Conservation (phyloP, 2,113 vertebrate genomes). For the Zosterops borbonicus region DNA sequence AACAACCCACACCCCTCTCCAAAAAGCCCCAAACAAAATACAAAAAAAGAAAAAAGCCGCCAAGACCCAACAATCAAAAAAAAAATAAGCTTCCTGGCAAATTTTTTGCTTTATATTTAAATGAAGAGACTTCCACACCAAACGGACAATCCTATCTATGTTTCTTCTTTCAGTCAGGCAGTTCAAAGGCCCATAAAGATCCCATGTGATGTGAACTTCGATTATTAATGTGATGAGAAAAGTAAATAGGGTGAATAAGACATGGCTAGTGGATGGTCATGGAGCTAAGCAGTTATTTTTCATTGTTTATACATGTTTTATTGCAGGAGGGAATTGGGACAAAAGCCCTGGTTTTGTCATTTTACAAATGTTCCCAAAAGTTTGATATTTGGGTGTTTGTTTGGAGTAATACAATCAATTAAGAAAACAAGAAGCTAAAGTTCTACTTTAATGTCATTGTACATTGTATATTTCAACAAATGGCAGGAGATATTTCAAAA, state of each 20-base stretch:
- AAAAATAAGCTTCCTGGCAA: accelerated
- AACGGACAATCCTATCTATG: background rate
- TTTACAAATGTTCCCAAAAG: background rate
- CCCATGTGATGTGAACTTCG: background rate
- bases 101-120: background rate
- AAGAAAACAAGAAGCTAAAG: background rate
- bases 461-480: background rate
- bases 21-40: accelerated
- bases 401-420: background rate
- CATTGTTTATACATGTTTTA: background rate
- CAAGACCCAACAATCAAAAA: background rate
- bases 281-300: background rate
- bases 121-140: background rate
- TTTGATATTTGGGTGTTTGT: background rate
- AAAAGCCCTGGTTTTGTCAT: background rate
- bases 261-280: background rate
- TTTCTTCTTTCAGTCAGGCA: background rate
- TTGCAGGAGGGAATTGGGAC: background rate
- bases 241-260: background rate
- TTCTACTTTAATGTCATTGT: background rate
- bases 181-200: background rate
- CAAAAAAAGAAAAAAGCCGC: background rate
- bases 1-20: background rate
- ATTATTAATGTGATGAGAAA: background rate
- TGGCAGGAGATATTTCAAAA: background rate